Conservation (phyloP, 2,888 invertebrate genomes). For the Cryptosula pallasiana region DNA sequence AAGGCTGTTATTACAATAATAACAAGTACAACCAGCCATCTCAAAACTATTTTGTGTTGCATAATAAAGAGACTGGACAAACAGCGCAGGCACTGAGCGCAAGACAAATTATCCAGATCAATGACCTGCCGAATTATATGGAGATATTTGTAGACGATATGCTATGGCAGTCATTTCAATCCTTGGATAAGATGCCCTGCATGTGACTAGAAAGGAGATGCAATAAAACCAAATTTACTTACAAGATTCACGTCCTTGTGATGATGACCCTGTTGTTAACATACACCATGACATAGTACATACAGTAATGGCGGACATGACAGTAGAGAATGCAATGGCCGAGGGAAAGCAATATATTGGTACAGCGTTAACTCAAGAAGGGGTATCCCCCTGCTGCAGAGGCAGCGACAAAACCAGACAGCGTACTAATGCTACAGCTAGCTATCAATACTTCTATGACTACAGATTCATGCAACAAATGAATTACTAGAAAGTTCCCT, state of each 20-base stretch:
- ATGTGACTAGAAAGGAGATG: background rate
- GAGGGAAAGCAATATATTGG: too few species aligned
- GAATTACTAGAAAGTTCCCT: too few species aligned
- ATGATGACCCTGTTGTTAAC: conserved; percentile 31
- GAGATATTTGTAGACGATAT: background rate
- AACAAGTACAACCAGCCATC: too few species aligned
- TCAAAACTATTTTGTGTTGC: too few species aligned
- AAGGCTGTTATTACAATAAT: too few species aligned
- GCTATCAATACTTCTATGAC: too few species aligned
- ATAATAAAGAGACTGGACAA: background rate
- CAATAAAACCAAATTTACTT: conserved; percentile 37
- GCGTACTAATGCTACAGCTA: too few species aligned
- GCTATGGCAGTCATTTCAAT: background rate
- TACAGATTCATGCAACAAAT: too few species aligned
- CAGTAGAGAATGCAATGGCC: too few species aligned
- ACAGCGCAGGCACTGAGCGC: background rate
- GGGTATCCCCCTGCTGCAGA: too few species aligned
- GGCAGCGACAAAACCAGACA: too few species aligned
- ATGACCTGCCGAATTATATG: background rate
- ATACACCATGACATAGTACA: background rate
- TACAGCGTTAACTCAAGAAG: too few species aligned
- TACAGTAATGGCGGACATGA: background rate
- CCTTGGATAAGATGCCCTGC: conserved; percentile 20
- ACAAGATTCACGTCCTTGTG: conserved; percentile 49
- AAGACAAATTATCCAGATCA: background rate